Evolutionary conservation across 2,113 vertebrate genomes (phyloP).

Genomic region (Syngnathoides biaculeatus): DNA sequence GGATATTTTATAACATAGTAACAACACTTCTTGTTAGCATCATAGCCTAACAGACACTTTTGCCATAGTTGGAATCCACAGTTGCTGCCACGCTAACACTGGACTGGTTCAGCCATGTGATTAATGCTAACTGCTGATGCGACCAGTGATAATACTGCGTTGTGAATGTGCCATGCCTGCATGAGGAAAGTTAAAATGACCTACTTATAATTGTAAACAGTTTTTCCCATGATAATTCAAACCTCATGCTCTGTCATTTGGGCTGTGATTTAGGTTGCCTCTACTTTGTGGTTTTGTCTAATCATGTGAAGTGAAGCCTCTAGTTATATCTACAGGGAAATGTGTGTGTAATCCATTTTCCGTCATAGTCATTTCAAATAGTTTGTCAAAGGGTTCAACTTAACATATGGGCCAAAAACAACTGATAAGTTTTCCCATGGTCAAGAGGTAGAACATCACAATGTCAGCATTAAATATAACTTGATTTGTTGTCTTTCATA

Average conservation of each 20-base stretch:
- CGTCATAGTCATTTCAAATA: background rate
- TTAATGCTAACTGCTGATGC: conserved; percentile 36
- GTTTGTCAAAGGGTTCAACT: background rate
- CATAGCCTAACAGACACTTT: background rate
- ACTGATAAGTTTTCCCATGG: background rate
- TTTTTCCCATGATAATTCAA: conserved; percentile 40
- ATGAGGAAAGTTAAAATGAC: conserved; percentile 15
- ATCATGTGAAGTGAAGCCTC: conserved; percentile 7
- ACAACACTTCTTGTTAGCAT: background rate
- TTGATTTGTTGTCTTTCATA: background rate
- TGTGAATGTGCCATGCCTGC: conserved; percentile 14
- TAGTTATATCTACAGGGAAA: conserved; percentile 8
- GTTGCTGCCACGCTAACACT: conserved; percentile 19
- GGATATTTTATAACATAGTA: background rate
- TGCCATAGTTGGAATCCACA: conserved; percentile 6
- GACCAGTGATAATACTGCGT: conserved; percentile 22
- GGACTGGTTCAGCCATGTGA: conserved; percentile 25
- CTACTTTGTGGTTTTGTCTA: conserved; percentile 16
- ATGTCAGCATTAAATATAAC: background rate
- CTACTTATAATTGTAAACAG: conserved; percentile 6
- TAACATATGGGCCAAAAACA: background rate
- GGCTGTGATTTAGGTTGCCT: conserved; percentile 24
- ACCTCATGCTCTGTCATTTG: conserved; percentile 32
- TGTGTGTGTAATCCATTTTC: background rate
- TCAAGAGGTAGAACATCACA: background rate